Conservation (phyloP, 2,113 vertebrate genomes). For the Actenoides hombroni region DNA sequence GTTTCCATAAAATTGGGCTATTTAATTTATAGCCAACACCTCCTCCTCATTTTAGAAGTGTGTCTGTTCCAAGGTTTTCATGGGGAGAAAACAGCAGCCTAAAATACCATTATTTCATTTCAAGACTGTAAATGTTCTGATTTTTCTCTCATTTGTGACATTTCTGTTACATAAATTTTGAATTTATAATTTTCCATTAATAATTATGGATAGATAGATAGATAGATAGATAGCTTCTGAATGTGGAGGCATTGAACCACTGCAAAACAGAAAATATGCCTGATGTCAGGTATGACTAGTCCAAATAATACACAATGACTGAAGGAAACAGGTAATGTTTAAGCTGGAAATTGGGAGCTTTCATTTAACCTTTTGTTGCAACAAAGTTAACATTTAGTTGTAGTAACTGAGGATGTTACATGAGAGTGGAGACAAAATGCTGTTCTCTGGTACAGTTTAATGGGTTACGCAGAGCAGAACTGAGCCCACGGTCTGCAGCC, state of each 20-base stretch:
- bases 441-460: not conserved
- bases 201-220: not conserved
- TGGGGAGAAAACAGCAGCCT: not conserved
- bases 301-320: not conserved
- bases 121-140: not conserved
- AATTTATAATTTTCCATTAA: not conserved
- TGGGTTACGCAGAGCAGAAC: not conserved
- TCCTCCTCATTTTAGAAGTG: not conserved
- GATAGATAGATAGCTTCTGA: not conserved
- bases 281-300: not conserved
- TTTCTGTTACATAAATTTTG: not conserved
- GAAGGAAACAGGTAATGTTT: not conserved
- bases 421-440: not conserved
- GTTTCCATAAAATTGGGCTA: not conserved
- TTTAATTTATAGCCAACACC: constrained; percentile 13
- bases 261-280: not conserved
- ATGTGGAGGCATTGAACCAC: not conserved
- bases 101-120: not conserved
- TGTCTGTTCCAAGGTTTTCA: not conserved
- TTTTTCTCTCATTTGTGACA: not conserved
- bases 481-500: not conserved
- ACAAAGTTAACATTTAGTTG: not conserved
- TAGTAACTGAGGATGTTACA: not conserved
- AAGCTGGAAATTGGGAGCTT: not conserved
- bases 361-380: not conserved